Evolutionary conservation across 2,797 vertebrate species (phyloP), one percentile per base, ranked within the genome.

Genomic region (Limnodromus scolopaceus): DNA sequence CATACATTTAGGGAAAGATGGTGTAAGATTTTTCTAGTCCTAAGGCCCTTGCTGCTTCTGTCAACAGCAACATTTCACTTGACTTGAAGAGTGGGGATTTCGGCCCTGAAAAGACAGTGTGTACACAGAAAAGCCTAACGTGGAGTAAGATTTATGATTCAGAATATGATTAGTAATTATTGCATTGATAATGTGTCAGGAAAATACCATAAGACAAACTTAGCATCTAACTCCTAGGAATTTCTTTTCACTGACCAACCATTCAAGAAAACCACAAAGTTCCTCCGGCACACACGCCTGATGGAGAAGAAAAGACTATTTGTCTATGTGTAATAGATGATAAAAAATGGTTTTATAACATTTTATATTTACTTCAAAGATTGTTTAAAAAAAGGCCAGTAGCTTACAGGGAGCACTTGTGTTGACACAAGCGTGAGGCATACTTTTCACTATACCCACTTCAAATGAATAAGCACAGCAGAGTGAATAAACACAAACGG

Each of bases 281-380:
- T 65, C n/a, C 45, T 68, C 61, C 1, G 2, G 4, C 53, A 43
- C 2, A 5, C 12, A 2, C 9, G 39, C 20, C 38, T 48, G 51
- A 15, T 3, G 45, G 41, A 57, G 75, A 61, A 92, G 30, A 85
- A 65, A 94, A 71, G 46, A 17, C 32, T 61, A 24, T 6, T 61
- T 78, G 39, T 32, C 18, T 22, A 38, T 9, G 19, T n/a, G 45
- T 22, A 39, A 63, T 12, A 39, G 1, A 28, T 15, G 45, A 66
- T 30, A 58, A 51, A 92, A 91, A 91, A 74, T 24, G 16, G 36
- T 0, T 82, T 78, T 32, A 5, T 9, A 65, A 64, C 34, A 34
- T 51, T 75, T 75, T 39, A 36, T 23, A 23, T 9, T 53, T 32
- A 34, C 55, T 84, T 89, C 51, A 87, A 95, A 91, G 91, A 28